Evolutionary conservation across 2,888 invertebrate species (phyloP).

Genomic region (Brenthis daphne): DNA sequence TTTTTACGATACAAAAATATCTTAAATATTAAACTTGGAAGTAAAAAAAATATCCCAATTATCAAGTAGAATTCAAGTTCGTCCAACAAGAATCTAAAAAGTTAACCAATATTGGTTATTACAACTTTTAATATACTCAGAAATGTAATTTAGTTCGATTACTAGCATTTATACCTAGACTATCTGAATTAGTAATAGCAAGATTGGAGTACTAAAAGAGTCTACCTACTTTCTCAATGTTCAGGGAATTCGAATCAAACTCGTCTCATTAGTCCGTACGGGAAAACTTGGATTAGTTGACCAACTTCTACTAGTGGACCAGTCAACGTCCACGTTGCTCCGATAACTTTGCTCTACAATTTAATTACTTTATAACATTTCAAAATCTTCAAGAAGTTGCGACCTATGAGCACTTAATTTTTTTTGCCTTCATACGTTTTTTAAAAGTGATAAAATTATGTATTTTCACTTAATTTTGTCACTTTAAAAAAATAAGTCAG

Average conservation of each 20-base stretch:
- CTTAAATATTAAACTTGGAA: too few relatives aligned
- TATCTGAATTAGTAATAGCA: constrained; percentile 11
- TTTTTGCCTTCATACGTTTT: background rate
- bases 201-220: constrained; percentile 23
- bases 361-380: constrained; percentile 29
- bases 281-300: constrained; percentile 82
- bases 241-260: constrained; percentile 75
- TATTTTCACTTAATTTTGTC: too few relatives aligned
- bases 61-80: too few relatives aligned
- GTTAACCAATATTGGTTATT: too few relatives aligned
- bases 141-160: background rate
- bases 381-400: constrained; percentile 9
- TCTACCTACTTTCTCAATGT: constrained; percentile 56
- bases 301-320: constrained; percentile 62
- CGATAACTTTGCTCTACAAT: constrained; percentile 44
- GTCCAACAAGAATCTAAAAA: too few relatives aligned
- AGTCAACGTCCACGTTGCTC: constrained; percentile 39
- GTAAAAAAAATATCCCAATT: too few relatives aligned
- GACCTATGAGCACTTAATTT: constrained; percentile 1
- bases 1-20: too few relatives aligned
- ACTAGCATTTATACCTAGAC: background rate
- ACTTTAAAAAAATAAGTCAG: too few relatives aligned
- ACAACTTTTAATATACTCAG: too few relatives aligned
- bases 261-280: constrained; percentile 78
- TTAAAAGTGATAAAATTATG: too few relatives aligned